phyloP scores from a whole-genome alignment of 2,888 invertebrate genomes.

The Tetheella fluctuosa region DNA sequence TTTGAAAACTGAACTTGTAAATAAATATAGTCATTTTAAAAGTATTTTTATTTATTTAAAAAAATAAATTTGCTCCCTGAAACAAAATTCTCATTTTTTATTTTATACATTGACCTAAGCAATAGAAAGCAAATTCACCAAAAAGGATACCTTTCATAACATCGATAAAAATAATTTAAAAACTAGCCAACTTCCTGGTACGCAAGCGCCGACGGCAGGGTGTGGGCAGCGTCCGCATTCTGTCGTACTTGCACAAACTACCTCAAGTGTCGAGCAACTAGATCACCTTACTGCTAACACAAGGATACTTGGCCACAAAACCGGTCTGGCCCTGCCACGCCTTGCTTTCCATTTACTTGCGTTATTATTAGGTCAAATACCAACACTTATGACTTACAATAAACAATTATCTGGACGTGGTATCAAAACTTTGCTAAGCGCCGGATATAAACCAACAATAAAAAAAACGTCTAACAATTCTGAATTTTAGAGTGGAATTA shows the following conservation, averaged over 20 bases:
- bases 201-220: slow-evolving; percentile 53
- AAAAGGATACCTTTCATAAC: not conserved
- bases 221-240: slow-evolving; percentile 80
- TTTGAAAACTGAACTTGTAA: slow-evolving; percentile 72
- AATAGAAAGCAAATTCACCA: not conserved
- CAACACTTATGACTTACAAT: slow-evolving; percentile 41
- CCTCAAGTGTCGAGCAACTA: slow-evolving; percentile 60
- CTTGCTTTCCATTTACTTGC: slow-evolving; percentile 76
- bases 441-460: slow-evolving; percentile 29
- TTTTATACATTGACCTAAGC: not conserved
- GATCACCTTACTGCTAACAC: slow-evolving; percentile 76
- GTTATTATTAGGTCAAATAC: slow-evolving; percentile 55
- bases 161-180: slow-evolving; percentile 20
- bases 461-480: not conserved
- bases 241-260: slow-evolving; percentile 53
- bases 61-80: not conserved
- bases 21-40: slow-evolving; percentile 51
- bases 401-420: slow-evolving; percentile 36
- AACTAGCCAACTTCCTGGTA: slow-evolving; percentile 66
- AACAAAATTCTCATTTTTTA: not conserved
- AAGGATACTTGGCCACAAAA: slow-evolving; percentile 72
- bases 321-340: slow-evolving; percentile 71
- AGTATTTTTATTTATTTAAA: slow-evolving; percentile 20
- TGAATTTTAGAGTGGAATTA: not conserved
- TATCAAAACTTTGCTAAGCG: slow-evolving; percentile 38